phyloP scores from a whole-genome alignment of 2,797 vertebrate genomes.

The Lithobates sylvaticus region DNA sequence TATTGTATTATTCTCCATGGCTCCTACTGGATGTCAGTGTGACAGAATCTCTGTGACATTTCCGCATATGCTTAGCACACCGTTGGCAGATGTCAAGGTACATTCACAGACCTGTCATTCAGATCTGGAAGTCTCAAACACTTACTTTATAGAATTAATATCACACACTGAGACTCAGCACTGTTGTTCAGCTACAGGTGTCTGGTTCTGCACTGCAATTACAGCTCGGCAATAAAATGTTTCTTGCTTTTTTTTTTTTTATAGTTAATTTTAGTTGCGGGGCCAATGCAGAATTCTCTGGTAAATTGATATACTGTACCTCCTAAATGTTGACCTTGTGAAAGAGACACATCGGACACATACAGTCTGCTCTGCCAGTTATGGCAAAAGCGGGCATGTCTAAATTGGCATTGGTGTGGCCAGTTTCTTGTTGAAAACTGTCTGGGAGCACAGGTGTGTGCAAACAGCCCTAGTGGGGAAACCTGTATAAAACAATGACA shows the following conservation, averaged over 20 bases:
- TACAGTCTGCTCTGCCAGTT: too few species aligned
- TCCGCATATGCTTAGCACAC: conserved; percentile 69
- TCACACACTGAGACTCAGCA: conserved; percentile 73
- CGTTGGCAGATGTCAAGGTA: conserved; percentile 79
- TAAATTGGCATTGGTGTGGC: too few species aligned
- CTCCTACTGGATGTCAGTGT: conserved; percentile 71
- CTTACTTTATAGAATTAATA: conserved; percentile 81
- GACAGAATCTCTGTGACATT: conserved; percentile 70
- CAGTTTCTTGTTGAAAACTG: too few species aligned
- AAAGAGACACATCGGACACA: too few species aligned
- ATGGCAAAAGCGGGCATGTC: too few species aligned
- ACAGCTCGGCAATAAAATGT: not conserved
- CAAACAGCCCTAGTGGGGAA: too few species aligned
- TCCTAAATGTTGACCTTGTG: too few species aligned
- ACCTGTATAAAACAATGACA: too few species aligned
- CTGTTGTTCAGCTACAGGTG: conserved; percentile 73
- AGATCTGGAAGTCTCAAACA: conserved; percentile 63
- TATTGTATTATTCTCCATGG: conserved; percentile 73
- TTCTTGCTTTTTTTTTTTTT: not conserved
- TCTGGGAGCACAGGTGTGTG: too few species aligned
- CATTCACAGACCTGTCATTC: conserved; percentile 78
- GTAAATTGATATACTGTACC: too few species aligned
- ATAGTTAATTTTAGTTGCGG: not conserved
- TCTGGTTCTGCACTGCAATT: conserved; percentile 57
- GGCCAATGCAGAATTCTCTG: too few species aligned